phyloP scores from a whole-genome alignment of 2,797 vertebrate genomes.

The Megaceryle alcyon region DNA sequence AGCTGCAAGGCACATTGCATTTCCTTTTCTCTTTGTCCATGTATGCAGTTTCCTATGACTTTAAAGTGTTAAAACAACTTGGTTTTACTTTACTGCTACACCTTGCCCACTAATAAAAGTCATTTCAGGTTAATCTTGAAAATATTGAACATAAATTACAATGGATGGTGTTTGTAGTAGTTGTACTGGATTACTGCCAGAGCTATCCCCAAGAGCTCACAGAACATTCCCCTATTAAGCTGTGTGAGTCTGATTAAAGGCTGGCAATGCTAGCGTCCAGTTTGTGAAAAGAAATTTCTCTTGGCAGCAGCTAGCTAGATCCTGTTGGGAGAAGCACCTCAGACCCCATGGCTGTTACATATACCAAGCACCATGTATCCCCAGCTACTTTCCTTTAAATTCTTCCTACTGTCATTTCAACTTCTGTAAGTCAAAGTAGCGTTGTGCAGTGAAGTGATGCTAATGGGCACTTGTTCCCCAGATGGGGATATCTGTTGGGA shows the following conservation, averaged over 20 bases:
- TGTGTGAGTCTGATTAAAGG: slow-evolving; percentile 42
- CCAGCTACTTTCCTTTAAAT: slow-evolving; percentile 27
- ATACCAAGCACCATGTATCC: background rate
- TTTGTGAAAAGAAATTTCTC: slow-evolving; percentile 21
- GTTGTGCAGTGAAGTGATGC: background rate
- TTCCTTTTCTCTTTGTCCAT: background rate
- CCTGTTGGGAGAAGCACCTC: slow-evolving; percentile 43
- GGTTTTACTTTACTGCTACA: background rate
- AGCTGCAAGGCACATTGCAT: background rate
- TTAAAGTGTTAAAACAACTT: background rate
- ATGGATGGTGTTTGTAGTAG: background rate
- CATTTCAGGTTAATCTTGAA: slow-evolving; percentile 42
- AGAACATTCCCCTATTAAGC: slow-evolving; percentile 38
- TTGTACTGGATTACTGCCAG: slow-evolving; percentile 33
- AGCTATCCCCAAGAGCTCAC: slow-evolving; percentile 17
- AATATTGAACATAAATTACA: slow-evolving; percentile 16
- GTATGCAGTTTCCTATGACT: background rate
- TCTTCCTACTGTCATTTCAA: background rate
- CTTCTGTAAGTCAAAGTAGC: background rate
- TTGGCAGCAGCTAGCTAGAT: slow-evolving; percentile 35
- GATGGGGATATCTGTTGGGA: background rate
- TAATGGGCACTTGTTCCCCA: slow-evolving; percentile 39
- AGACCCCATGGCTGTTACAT: slow-evolving; percentile 18
- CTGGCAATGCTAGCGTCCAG: background rate
- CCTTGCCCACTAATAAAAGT: background rate